Evolutionary conservation across 2,113 vertebrate species (phyloP), one percentile per base, ranked within the genome.

Genomic region (Chelonoidis abingdonii): DNA sequence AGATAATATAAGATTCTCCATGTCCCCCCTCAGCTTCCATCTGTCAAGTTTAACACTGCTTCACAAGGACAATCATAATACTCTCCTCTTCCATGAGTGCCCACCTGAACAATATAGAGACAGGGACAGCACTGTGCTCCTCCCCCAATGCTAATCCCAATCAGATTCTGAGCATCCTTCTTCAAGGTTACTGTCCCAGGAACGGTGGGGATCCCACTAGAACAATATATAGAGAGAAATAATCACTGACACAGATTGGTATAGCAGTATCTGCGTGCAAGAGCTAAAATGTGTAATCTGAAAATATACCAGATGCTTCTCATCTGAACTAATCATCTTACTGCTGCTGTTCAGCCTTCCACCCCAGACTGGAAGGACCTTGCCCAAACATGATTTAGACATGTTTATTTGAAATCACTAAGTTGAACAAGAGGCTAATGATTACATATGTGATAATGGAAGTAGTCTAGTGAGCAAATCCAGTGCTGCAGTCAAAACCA

Each of bases 21-120:
- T 0, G 53, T 0, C 11, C 27, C 47, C 25, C 5, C 1, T 38
- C 31, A 54, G 49, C 10, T 11, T 54, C 41, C 59, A n/a, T 8
- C 25, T 89, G 78, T 83, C 57, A 31, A 56, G 56, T 14, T 84
- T 57, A 89, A 62, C 19, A 38, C 4, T 44, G 10, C n/a, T 93
- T 56, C 19, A 76, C 62, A 24, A 75, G 69, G 35, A 79, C 8
- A 49, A n/a, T n/a, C 35, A 65, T 11, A 38, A 75, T 35, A 90
- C 25, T 10, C 75, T 87, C 35, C 4, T 53, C 29, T 53, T 56
- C n/a, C 53, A 27, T 5, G 1, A 17, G 22, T 62, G 81, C 93
- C 8, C 84, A 99, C 99, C 99, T 99, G 99, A 57, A 99, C 99
- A n/a, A 99, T 99, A 92, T 99, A 99, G 91, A 99, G 99, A 91